A percentile compares a stretch with the other conserved stretches of the same genome.
phyloP scores from a whole-genome alignment of 2,113 vertebrate genomes.

The Smithornis capensis region DNA sequence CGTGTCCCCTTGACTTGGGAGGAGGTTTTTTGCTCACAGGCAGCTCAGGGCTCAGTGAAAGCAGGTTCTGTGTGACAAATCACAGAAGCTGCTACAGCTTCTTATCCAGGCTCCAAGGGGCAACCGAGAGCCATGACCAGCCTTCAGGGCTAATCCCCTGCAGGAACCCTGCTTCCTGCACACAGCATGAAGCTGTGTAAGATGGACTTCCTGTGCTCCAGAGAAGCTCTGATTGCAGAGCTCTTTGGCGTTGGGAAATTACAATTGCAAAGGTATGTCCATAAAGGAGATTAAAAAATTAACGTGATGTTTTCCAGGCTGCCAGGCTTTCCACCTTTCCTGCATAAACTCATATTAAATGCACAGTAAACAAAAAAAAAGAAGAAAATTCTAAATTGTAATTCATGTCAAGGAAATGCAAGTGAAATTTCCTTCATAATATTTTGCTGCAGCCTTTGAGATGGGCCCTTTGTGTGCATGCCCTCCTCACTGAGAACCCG shows the following conservation, averaged over 20 bases:
- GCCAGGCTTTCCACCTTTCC: background rate
- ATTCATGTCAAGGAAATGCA: background rate
- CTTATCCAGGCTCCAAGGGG: accelerated
- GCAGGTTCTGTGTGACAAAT: background rate
- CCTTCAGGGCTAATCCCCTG: background rate
- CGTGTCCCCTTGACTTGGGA: background rate
- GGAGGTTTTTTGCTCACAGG: background rate
- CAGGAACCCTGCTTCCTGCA: background rate
- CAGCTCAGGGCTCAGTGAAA: background rate
- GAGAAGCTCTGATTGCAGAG: background rate
- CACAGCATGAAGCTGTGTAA: background rate
- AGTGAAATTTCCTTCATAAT: background rate
- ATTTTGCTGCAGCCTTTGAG: background rate
- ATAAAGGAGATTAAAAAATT: background rate
- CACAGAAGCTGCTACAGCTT: background rate
- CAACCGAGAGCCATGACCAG: background rate
- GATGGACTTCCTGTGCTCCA: background rate
- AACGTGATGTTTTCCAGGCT: background rate
- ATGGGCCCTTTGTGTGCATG: accelerated
- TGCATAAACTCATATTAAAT: background rate
- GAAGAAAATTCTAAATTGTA: background rate
- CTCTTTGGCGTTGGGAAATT: background rate
- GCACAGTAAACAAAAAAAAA: background rate
- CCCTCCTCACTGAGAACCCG: background rate
- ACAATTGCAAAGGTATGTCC: background rate